Conservation (phyloP, 1,140 invertebrate genomes). For the Drosophila teissieri region DNA sequence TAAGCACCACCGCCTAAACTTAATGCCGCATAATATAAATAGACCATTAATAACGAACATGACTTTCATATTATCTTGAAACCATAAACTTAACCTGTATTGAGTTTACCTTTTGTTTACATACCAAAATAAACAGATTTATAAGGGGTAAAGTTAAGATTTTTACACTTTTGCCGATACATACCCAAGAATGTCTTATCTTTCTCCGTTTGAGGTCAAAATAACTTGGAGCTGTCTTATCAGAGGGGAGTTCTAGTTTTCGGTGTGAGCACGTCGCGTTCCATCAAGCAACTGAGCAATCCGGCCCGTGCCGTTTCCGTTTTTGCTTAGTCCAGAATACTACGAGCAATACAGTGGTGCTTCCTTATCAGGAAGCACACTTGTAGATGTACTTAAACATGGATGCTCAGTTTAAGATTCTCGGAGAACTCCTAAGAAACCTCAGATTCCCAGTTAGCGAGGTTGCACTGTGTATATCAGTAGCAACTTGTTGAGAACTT, state of each 20-base stretch:
- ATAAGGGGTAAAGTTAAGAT: slow-evolving; percentile 15
- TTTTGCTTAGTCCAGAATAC: slow-evolving; percentile 56
- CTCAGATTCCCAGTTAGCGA: background rate
- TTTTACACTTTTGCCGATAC: slow-evolving; percentile 15
- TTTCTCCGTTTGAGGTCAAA: slow-evolving; percentile 53
- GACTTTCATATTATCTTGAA: background rate
- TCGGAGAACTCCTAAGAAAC: background rate
- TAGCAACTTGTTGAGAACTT: slow-evolving; percentile 21
- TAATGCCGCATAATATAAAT: slow-evolving; percentile 9
- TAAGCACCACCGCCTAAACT: background rate
- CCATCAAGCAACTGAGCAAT: slow-evolving; percentile 58
- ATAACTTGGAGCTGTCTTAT: slow-evolving; percentile 46
- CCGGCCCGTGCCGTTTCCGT: slow-evolving; percentile 52
- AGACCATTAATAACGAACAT: background rate
- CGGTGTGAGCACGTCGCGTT: slow-evolving; percentile 56
- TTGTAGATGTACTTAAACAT: background rate
- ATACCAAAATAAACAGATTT: background rate
- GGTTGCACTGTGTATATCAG: slow-evolving; percentile 17
- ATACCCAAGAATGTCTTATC: slow-evolving; percentile 52
- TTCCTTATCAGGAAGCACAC: slow-evolving; percentile 4
- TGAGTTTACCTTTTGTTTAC: background rate
- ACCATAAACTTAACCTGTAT: background rate
- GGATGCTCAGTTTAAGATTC: background rate
- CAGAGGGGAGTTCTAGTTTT: slow-evolving; percentile 39
- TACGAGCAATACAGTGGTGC: slow-evolving; percentile 11